Conservation (phyloP, 2,113 vertebrate species). For the Gadus macrocephalus region DNA sequence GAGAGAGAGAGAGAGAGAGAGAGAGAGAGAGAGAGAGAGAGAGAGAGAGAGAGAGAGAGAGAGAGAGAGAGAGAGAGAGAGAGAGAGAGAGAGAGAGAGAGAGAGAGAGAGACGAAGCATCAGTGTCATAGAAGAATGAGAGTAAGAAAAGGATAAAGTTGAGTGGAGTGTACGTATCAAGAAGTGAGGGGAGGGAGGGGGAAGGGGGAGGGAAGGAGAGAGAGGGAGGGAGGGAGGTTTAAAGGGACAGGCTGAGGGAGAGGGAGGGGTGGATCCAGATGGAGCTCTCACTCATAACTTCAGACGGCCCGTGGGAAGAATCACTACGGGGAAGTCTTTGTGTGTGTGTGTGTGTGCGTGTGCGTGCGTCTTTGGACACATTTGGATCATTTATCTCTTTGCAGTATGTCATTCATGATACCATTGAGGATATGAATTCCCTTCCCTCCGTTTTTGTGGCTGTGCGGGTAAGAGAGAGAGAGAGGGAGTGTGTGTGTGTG, state of each 20-base stretch:
- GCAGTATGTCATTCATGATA: conserved; percentile 20
- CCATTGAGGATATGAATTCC: conserved; percentile 23
- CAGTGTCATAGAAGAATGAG: neutral
- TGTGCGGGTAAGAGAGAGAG: neutral
- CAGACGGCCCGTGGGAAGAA: conserved; percentile 50
- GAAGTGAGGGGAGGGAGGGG: neutral
- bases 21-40: conserved; percentile 5
- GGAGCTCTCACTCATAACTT: conserved; percentile 39
- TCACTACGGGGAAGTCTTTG: conserved; percentile 36
- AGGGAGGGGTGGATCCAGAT: conserved; percentile 32
- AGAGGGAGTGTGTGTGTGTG: conserved; percentile 10
- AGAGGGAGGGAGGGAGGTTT: conserved; percentile 19
- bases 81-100: conserved; percentile 5
- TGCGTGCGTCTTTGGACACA: conserved; percentile 8
- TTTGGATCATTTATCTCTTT: neutral
- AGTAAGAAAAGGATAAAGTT: neutral
- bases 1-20: conserved; percentile 31
- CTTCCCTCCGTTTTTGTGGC: conserved; percentile 35
- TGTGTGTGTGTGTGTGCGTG: conserved; percentile 15
- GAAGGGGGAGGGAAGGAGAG: conserved; percentile 10
- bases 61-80: conserved; percentile 10
- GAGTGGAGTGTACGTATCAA: neutral
- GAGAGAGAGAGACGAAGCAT: neutral
- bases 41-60: neutral
- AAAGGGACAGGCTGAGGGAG: neutral